Base-by-base conservation (phyloP, 2,888 invertebrate genomes). In the Acronicta leporina region DNA sequence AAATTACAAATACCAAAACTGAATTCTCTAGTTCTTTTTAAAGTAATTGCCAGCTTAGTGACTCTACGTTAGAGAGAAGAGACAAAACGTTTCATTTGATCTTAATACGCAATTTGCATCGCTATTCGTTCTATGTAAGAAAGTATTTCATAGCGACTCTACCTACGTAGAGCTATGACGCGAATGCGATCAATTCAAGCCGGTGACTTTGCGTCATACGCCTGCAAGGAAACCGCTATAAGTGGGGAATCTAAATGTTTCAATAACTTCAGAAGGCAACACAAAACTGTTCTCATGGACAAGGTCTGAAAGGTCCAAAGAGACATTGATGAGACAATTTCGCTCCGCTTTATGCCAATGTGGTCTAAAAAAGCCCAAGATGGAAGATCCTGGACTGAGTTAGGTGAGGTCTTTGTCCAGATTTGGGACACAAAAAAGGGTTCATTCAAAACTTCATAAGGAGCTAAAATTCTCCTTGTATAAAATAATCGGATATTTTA, bases 141-240 rank as follows among this genome's bases (percentile, higher is more conserved):
- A 61, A 35, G 40, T 47, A 33, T 15, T 52, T 30, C 27, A 50
- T 35, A 43, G 8, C 30, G 20, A 27, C 33, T 51, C 16, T 66
- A 58, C 33, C 16, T 58, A 58, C 33, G 67, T 58, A 57, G 57
- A 56, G 48, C 27, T n/a, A 20, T 68, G 68, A 73, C 68, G 68
- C 54, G 25, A 35, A 20, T 38, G 73, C 60, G 40, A 68, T 61
- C 61, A 52, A 55, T 55, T 68, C 49, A 42, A 73, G 44, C 33
- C 47, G 9, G 43, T 14, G 14, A 42, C 16, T 49, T 10, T 73
- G 40, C 43, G 69, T 73, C 73, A 68, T 49, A 45, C 33, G 62
- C 11, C 33, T 25, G 20, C 11, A 20, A 30, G 1, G 42, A 68
- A 68, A 68, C 51, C 52, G 48, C 2, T 9, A 41, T 61, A 68